Percentiles rank a stretch among this genome's conserved stretches.
phyloP scores from a whole-genome alignment of 2,113 vertebrate genomes.

The Tretioscincus oriximinensis region DNA sequence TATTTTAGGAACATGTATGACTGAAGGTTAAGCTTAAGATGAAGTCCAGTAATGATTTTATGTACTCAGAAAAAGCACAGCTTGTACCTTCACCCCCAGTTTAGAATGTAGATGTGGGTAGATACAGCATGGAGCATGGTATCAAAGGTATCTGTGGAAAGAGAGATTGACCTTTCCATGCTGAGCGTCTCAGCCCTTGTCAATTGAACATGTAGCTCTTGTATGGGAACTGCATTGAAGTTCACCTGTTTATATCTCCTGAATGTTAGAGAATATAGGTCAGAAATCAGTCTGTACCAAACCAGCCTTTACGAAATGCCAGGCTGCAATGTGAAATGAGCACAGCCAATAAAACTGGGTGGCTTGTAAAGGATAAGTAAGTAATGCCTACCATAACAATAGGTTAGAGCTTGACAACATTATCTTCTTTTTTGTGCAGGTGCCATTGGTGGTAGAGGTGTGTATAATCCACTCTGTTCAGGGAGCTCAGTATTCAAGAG shows the following conservation, averaged over 20 bases:
- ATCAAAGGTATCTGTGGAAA: not conserved
- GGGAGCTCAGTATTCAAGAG: too few species aligned
- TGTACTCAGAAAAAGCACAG: not conserved
- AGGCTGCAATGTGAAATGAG: not conserved
- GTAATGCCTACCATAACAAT: too few species aligned
- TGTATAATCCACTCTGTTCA: too few species aligned
- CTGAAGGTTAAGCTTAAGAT: not conserved
- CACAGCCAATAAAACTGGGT: too few species aligned
- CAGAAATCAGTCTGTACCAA: not conserved
- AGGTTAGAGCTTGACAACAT: too few species aligned
- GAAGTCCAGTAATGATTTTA: not conserved
- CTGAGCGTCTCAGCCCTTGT: not conserved
- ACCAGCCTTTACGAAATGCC: not conserved
- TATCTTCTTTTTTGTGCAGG: too few species aligned
- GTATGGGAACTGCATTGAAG: not conserved
- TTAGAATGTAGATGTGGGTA: not conserved
- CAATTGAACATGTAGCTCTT: not conserved
- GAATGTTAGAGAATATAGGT: not conserved
- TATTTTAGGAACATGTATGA: not conserved
- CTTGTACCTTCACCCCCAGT: not conserved
- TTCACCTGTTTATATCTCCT: not conserved
- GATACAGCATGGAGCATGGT: not conserved
- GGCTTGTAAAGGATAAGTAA: too few species aligned
- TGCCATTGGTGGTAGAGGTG: too few species aligned
- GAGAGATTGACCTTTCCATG: not conserved